phyloP scores from a whole-genome alignment of 1,140 invertebrate genomes.

The Ostrea edulis region DNA sequence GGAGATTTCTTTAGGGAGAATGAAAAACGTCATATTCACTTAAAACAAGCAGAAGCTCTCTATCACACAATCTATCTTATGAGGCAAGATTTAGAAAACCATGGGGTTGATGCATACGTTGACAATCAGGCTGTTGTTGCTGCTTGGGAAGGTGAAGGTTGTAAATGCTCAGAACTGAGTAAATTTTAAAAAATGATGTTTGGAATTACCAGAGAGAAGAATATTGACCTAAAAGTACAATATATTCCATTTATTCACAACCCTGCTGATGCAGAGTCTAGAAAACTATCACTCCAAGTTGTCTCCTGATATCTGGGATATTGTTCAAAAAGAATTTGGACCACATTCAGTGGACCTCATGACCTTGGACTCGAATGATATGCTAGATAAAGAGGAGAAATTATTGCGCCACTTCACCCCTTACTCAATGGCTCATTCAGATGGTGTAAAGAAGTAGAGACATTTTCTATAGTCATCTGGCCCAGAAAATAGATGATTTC shows the following conservation, averaged over 20 bases:
- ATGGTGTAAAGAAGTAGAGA: conserved; percentile 36
- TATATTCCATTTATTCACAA: conserved; percentile 34
- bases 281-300: conserved; percentile 21
- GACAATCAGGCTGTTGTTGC: conserved; percentile 46
- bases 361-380: conserved; percentile 49
- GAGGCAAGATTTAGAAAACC: neutral
- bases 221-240: conserved; percentile 48
- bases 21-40: conserved; percentile 44
- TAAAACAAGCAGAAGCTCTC: conserved; percentile 50
- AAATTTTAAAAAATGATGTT: conserved; percentile 47
- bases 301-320: neutral
- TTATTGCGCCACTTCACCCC: conserved; percentile 42
- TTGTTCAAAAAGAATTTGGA: conserved; percentile 3
- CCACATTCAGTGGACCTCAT: conserved; percentile 45
- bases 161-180: conserved; percentile 34
- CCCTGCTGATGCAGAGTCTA: conserved; percentile 40
- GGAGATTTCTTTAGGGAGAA: conserved; percentile 46
- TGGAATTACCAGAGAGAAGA: neutral
- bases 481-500: no score
- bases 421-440: neutral
- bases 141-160: conserved; percentile 42
- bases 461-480: no score
- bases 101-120: conserved; percentile 10
- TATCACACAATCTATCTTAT: conserved; percentile 6
- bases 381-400: neutral